These are phyloP conservation scores for Oryzias melastigma DNA, from an alignment of 2,113 vertebrate species.

Conservation along the genomic window DNA sequence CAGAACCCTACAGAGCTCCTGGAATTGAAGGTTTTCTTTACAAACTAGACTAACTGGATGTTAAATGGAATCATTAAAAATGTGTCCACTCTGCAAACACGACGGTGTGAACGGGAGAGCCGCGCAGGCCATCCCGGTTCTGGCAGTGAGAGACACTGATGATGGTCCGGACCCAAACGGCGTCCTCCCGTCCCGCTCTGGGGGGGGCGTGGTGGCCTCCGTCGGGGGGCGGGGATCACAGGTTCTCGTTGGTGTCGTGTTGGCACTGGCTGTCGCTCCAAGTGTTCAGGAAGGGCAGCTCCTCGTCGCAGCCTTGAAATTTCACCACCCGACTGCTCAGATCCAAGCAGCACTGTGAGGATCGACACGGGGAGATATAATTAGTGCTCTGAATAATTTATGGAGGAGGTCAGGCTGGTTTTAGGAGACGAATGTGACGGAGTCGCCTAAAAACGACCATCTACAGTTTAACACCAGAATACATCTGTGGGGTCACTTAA, in stretches of 20 bases:
- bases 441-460: not conserved
- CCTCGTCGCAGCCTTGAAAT: constrained; percentile 77
- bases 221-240: constrained; percentile 55
- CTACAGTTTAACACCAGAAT: not conserved
- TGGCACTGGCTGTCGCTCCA: constrained; percentile 61
- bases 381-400: constrained; percentile 18
- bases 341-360: constrained; percentile 86
- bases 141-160: constrained; percentile 41
- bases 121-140: constrained; percentile 30
- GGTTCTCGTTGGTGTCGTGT: constrained; percentile 76
- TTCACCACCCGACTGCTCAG: constrained; percentile 81
- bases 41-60: constrained; percentile 50
- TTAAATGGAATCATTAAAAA: constrained; percentile 42
- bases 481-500: no score
- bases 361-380: not conserved
- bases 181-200: constrained; percentile 2
- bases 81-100: constrained; percentile 59
- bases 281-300: constrained; percentile 85
- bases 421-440: not conserved
- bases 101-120: constrained; percentile 58
- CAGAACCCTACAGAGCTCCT: constrained; percentile 29
- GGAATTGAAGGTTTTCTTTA: constrained; percentile 15
- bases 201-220: not conserved
- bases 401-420: not conserved
- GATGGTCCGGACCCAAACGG: constrained; percentile 44